A percentile compares a stretch with the other conserved stretches of the same genome.
Conservation (phyloP, 2,888 invertebrate species). For the Graphium colonna region DNA sequence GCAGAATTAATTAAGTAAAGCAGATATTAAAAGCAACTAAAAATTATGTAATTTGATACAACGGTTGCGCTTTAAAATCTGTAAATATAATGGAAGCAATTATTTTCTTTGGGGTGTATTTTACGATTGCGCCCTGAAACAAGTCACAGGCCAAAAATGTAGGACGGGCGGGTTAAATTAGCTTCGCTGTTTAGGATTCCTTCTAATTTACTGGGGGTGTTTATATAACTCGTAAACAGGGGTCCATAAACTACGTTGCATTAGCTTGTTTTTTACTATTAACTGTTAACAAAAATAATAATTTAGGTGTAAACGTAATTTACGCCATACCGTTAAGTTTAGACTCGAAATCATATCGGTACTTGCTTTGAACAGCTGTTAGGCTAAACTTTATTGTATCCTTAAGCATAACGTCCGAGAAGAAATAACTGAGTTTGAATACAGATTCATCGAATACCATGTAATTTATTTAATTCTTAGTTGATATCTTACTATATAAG, state of each 20-base stretch:
- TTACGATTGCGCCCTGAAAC: neutral
- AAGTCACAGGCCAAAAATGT: slow-evolving; percentile 24
- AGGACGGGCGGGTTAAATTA: slow-evolving; percentile 47
- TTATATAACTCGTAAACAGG: slow-evolving; percentile 26
- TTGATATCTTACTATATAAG: too few species aligned
- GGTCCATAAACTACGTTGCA: slow-evolving; percentile 16
- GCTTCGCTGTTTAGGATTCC: slow-evolving; percentile 51
- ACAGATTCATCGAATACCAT: neutral
- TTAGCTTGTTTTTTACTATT: slow-evolving; percentile 24
- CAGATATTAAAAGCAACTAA: too few species aligned
- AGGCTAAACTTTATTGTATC: slow-evolving; percentile 3
- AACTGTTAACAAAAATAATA: slow-evolving; percentile 25
- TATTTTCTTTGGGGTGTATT: neutral
- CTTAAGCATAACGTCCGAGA: neutral
- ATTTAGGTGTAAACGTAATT: slow-evolving; percentile 19
- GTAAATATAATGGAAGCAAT: neutral
- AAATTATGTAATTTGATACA: neutral
- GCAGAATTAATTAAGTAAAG: too few species aligned
- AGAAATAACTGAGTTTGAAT: neutral
- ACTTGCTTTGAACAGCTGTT: slow-evolving; percentile 14
- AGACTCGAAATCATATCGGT: slow-evolving; percentile 3
- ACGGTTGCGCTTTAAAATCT: slow-evolving; percentile 10
- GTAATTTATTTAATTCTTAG: neutral
- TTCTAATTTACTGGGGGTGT: slow-evolving; percentile 47
- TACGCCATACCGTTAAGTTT: slow-evolving; percentile 3